Conservation (phyloP, 2,113 vertebrate species). For the Arothron firmamentum region DNA sequence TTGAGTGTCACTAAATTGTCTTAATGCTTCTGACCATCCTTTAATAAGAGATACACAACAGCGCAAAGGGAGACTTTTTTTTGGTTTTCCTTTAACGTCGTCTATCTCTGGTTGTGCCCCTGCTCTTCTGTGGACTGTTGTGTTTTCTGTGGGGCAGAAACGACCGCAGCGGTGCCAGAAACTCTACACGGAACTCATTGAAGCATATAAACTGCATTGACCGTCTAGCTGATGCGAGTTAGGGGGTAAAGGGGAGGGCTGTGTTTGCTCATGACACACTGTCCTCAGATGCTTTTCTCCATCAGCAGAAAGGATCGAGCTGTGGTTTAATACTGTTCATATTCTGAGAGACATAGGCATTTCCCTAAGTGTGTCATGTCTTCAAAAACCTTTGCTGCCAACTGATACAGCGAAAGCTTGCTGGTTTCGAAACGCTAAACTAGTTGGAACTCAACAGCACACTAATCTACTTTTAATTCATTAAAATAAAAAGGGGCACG, state of each 20-base stretch:
- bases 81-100: background rate
- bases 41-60: slow-evolving; percentile 1
- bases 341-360: too few relatives aligned
- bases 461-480: too few relatives aligned
- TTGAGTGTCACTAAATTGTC: slow-evolving; percentile 36
- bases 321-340: too few relatives aligned
- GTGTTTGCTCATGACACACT: slow-evolving; percentile 7
- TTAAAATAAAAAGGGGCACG: too few relatives aligned
- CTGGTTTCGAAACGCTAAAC: too few relatives aligned
- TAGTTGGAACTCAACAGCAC: too few relatives aligned
- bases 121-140: background rate
- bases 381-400: too few relatives aligned
- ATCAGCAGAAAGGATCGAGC: background rate
- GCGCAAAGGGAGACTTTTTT: background rate
- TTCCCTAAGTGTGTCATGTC: too few relatives aligned
- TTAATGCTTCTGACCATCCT: background rate
- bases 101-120: background rate
- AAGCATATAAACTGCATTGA: background rate
- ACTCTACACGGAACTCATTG: slow-evolving; percentile 16
- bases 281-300: slow-evolving; percentile 11
- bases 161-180: background rate
- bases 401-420: too few relatives aligned
- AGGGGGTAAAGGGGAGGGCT: background rate
- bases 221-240: slow-evolving; percentile 6
- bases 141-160: background rate